Base-by-base conservation (phyloP, 1,140 invertebrate species). In the Pollicipes pollicipes region DNA sequence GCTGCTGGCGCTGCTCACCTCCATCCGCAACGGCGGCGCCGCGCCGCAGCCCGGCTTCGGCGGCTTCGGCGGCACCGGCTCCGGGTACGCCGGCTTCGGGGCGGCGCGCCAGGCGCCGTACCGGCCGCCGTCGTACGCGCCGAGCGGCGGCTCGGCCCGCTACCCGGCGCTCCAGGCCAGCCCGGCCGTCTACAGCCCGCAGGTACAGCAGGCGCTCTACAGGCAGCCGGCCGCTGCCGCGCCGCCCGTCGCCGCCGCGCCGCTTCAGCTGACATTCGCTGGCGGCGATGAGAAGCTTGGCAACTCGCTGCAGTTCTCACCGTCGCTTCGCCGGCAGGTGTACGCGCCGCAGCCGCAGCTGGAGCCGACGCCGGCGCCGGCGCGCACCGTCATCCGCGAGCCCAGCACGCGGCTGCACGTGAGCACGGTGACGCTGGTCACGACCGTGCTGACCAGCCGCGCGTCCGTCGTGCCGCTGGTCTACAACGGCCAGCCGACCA, bases 151-250 rank as follows among this genome's bases (percentile, higher is more conserved):
- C 73, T 85, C n/a, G n/a, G n/a, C 84, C 81, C 93, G 97, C 76
- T 93, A 89, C 93, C 93, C 97, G 29, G 89, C 85, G 24, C 93
- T 93, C 73, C 84, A 86, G 24, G 94, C 93, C 72, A 95, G 87
- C 71, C 13, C 13, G 45, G 24, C 45, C 13, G 13, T 58, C 45
- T 58, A 58, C 45, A 58, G 45, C 66, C 82, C 82, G 30, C 64
- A 3, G 64, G 64, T 93, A n/a, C n/a, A n/a, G n/a, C 13, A 21
- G 45, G 24, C 45, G 45, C 45, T 58, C 45, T 58, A 58, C 45
- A 58, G 45, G 67, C 82, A 82, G 30, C 64, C 16, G 64, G 64
- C 28, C 64, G 64, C n/a, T n/a, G 10, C 27, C 27, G 27, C 27
- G 28, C 64, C 37, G 37, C 24, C 37, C 37, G 24, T 24, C 24